These are phyloP conservation scores for Hydrolagus affinis DNA, from an alignment of 2,113 vertebrate genomes.

Conservation along the genomic window DNA sequence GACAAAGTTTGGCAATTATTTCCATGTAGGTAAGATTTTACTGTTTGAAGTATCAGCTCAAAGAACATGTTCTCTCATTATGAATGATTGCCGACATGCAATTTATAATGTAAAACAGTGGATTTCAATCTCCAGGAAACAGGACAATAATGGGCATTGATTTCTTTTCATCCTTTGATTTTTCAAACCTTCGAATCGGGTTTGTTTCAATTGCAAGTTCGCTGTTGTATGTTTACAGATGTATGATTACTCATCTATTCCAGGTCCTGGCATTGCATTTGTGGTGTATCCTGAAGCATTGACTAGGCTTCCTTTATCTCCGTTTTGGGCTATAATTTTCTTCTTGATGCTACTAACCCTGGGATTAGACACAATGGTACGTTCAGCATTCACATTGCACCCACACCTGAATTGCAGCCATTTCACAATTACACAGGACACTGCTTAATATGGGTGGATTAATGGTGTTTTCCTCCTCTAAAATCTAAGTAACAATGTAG, in stretches of 20 bases:
- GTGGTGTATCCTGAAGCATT: constrained; percentile 97
- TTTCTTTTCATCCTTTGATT: too few relatives aligned
- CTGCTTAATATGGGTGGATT: not conserved
- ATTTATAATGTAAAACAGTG: too few relatives aligned
- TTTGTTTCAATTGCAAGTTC: too few relatives aligned
- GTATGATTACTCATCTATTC: constrained; percentile 24
- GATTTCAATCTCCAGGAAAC: too few relatives aligned
- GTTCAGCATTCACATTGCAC: constrained; percentile 36
- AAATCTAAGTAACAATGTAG: not conserved
- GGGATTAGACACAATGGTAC: constrained; percentile 94
- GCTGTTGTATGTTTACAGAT: not conserved
- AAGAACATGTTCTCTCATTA: too few relatives aligned
- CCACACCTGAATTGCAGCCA: not conserved
- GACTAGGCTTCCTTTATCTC: constrained; percentile 88
- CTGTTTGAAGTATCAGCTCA: too few relatives aligned
- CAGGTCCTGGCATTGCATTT: constrained; percentile 94
- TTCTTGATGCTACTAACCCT: constrained; percentile 97
- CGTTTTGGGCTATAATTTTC: constrained; percentile 98
- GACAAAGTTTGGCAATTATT: too few relatives aligned
- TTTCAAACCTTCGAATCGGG: too few relatives aligned
- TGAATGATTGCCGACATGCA: too few relatives aligned
- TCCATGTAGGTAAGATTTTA: too few relatives aligned
- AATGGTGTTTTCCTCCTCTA: not conserved
- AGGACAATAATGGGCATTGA: too few relatives aligned
- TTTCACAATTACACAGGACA: not conserved